Percentiles rank a stretch among this genome's conserved stretches.
Evolutionary conservation across 2,888 invertebrate species (phyloP).

Genomic region (Synergus japonicus): DNA sequence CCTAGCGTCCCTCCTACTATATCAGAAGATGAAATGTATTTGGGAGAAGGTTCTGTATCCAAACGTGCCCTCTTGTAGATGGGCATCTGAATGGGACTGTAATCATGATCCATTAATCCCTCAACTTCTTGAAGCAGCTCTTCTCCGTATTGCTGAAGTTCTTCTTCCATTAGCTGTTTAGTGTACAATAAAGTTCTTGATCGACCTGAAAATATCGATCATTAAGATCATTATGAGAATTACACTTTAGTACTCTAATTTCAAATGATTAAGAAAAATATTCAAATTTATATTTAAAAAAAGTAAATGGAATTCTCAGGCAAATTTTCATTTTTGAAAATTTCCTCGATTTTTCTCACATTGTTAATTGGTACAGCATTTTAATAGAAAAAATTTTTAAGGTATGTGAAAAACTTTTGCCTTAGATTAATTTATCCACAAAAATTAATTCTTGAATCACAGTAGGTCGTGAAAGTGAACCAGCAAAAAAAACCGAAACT

Average conservation of each 20-base stretch:
- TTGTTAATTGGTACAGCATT: background rate
- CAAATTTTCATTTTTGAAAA: no score
- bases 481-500: slow-evolving; percentile 56
- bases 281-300: no score
- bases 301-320: no score
- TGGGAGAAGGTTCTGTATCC: slow-evolving; percentile 61
- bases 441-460: no score
- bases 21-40: slow-evolving; percentile 59
- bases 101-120: slow-evolving; percentile 73
- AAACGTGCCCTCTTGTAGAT: slow-evolving; percentile 68
- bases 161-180: slow-evolving; percentile 70
- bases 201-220: slow-evolving; percentile 65
- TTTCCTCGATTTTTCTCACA: background rate
- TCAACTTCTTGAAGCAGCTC: slow-evolving; percentile 73
- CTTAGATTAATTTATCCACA: background rate
- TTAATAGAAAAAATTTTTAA: background rate
- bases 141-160: slow-evolving; percentile 72
- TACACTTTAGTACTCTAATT: no score
- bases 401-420: background rate
- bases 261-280: no score
- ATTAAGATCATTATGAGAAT: background rate
- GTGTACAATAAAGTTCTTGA: slow-evolving; percentile 73
- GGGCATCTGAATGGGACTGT: slow-evolving; percentile 70
- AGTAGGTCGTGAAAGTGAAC: slow-evolving; percentile 32
- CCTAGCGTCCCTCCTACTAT: slow-evolving; percentile 64